Conservation (phyloP, 2,888 invertebrate species). For the Drosophila austrosaltans region DNA sequence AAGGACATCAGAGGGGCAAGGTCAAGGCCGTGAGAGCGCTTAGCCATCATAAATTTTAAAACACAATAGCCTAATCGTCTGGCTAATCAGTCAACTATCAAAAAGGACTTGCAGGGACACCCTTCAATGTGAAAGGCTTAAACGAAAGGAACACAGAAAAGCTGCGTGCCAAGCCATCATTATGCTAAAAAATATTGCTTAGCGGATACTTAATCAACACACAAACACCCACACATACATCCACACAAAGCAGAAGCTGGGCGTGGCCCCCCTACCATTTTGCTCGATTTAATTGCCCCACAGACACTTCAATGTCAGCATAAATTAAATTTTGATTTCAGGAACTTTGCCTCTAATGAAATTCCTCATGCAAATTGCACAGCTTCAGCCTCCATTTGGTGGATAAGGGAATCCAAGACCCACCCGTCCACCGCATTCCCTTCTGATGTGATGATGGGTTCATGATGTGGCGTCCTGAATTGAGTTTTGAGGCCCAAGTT, state of each 20-base stretch:
- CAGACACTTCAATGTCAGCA: slow-evolving; percentile 70
- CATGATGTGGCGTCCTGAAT: slow-evolving; percentile 51
- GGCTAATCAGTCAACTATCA: slow-evolving; percentile 48
- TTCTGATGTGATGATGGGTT: slow-evolving; percentile 42
- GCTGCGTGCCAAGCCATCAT: slow-evolving; percentile 51
- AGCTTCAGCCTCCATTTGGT: slow-evolving; percentile 12
- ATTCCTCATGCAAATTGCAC: slow-evolving; percentile 52
- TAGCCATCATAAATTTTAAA: slow-evolving; percentile 45
- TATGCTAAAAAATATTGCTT: slow-evolving; percentile 49
- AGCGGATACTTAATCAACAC: slow-evolving; percentile 52
- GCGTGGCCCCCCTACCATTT: slow-evolving; percentile 25
- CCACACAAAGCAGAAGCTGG: not conserved
- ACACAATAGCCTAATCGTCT: slow-evolving; percentile 53
- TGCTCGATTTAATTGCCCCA: slow-evolving; percentile 64
- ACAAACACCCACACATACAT: slow-evolving; percentile 20
- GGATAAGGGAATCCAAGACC: not conserved
- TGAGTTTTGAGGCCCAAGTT: slow-evolving; percentile 46
- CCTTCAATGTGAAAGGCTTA: slow-evolving; percentile 34
- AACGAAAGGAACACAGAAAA: not conserved
- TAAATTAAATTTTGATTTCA: slow-evolving; percentile 70
- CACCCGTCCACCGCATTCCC: not conserved
- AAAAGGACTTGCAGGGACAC: slow-evolving; percentile 33
- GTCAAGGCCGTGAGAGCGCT: slow-evolving; percentile 35
- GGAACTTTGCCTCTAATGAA: slow-evolving; percentile 56
- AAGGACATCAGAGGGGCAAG: slow-evolving; percentile 13